phyloP scores from a whole-genome alignment of 2,113 vertebrate species.

The Trochalopteron elliotii region DNA sequence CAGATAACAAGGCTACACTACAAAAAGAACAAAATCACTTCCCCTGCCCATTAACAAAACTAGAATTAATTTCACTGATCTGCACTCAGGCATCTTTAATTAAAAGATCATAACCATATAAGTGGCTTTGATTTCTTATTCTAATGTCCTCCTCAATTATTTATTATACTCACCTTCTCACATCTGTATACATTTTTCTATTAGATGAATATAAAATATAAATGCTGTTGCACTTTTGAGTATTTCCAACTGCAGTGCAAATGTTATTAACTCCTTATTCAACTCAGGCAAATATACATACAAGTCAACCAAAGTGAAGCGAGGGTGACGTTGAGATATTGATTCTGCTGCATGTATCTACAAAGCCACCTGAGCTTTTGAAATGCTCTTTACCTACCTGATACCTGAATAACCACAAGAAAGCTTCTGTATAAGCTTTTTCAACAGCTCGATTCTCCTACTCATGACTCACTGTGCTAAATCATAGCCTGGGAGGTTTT shows the following conservation, averaged over 20 bases:
- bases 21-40: constrained; percentile 36
- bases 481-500: background rate
- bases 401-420: background rate
- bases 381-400: background rate
- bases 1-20: background rate
- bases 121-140: constrained; percentile 43
- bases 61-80: constrained; percentile 38
- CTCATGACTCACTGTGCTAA: background rate
- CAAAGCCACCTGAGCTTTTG: background rate
- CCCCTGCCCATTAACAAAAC: constrained; percentile 10
- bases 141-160: constrained; percentile 27
- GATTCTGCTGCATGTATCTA: background rate
- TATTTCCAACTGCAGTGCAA: background rate
- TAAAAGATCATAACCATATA: constrained; percentile 47
- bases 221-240: background rate
- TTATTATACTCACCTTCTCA: constrained; percentile 24
- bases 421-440: background rate
- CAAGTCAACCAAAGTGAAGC: background rate
- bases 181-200: constrained; percentile 11
- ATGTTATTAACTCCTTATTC: constrained; percentile 3
- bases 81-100: constrained; percentile 20
- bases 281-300: background rate
- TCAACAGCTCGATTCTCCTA: background rate
- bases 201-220: background rate
- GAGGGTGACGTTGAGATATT: background rate